Percentiles rank a stretch among this genome's conserved stretches.
phyloP scores from a whole-genome alignment of 2,797 vertebrate genomes.

The Lacerta viridis region DNA sequence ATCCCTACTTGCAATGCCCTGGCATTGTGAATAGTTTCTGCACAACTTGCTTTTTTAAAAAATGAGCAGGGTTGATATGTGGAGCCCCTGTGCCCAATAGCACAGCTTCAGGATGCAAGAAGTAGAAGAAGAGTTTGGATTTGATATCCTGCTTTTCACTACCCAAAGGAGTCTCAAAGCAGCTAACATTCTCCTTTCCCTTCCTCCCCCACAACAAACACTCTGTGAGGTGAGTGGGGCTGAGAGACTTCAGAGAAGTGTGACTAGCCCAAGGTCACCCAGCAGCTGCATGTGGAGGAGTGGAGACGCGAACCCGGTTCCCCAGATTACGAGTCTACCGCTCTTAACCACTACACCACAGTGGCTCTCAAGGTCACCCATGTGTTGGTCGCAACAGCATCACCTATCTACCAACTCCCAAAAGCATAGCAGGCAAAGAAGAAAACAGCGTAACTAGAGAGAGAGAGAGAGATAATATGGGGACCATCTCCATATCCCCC shows the following conservation, averaged over 20 bases:
- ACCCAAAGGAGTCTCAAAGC: no score
- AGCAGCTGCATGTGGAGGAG: no score
- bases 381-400: not conserved
- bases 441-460: not conserved
- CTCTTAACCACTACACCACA: no score
- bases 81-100: not conserved
- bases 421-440: not conserved
- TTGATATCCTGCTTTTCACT: no score
- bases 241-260: no score
- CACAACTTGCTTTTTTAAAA: not conserved
- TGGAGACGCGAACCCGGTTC: no score
- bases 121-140: no score
- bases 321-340: no score
- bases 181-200: no score
- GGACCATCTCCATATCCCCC: not conserved
- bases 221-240: no score
- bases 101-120: not conserved
- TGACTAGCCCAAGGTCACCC: no score
- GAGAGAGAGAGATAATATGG: conserved; percentile 27
- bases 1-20: not conserved
- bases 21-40: not conserved
- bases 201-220: no score
- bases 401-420: not conserved
- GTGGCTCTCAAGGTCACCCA: not conserved
- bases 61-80: not conserved